Evolutionary conservation across 2,888 invertebrate species (phyloP), one percentile per base, ranked within the genome.

Genomic region (Muscina levida): DNA sequence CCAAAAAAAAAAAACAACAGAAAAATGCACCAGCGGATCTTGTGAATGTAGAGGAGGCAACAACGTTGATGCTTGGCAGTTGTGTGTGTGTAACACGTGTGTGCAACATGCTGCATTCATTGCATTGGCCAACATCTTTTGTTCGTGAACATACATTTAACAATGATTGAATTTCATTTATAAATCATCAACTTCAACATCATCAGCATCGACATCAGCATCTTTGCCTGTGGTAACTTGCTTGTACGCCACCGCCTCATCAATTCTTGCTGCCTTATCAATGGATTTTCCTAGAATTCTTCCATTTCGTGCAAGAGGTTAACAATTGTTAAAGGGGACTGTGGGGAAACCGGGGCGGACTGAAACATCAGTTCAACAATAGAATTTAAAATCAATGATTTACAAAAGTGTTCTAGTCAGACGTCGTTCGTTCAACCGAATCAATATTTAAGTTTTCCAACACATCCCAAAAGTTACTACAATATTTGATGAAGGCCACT

Each of bases 141-240:
- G 68, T 68, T 68, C 42, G 15, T 17, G 53, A 62, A 22, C 17
- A 62, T 53, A 17, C 68, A n/a, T n/a, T n/a, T n/a, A n/a, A n/a
- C n/a, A 68, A 53, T 53, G 53, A 68, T 67, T 67, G 67, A 51
- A 15, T 53, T 67, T 53, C 67, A 67, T 51, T 67, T 67, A 53
- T 68, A 56, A 68, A 68, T 56, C 68, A 53, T 24, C 68, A 24
- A 15, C 57, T 13, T 24, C 11, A 24, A 31, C 31, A 1, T 37
- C 37, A 26, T 24, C 31, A 10, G 31, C 26, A n/a, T 3, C 62
- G 3, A 17, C 42, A 42, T 15, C 39, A 8, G 11, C 56, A 56
- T 56, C 24, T 1, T 26, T 1, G 19, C 19, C 51, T n/a, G 44
- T 44, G 44, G n/a, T n/a, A n/a, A n/a, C n/a, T n/a, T n/a, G n/a